Evolutionary conservation across 92 coral and sea anemone genomes (phyloP), one percentile per base, ranked within the genome.

Genomic region (Diadumene lineata): DNA sequence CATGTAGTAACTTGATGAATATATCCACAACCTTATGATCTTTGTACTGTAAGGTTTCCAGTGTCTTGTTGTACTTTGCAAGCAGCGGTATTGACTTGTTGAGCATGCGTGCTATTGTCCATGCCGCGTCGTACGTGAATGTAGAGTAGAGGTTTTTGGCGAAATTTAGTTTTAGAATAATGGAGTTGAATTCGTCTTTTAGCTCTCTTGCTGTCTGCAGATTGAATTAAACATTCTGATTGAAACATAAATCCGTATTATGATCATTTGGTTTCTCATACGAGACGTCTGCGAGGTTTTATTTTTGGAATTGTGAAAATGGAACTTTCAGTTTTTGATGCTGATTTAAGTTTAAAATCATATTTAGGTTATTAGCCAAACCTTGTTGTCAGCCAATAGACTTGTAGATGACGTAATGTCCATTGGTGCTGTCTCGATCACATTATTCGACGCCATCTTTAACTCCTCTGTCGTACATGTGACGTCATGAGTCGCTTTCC

Each of bases 31-130:
- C 84, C 1, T 43, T 85, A 18, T 34, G 34, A 48, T 79, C 82
- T n/a, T 75, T 38, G 66, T 79, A 84, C 13, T 17, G 61, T 84
- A 90, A 50, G 15, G 57, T 75, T 72, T 85, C 88, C 57, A 93
- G 64, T 16, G 89, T 73, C 66, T 50, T 81, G 84, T 93, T 93
- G 29, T 63, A 64, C n/a, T 66, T 80, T 31, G 81, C 77, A 30
- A 93, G 70, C 34, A 57, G 72, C 43, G 92, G 82, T 32, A 89
- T 76, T 27, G 93, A 85, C 13, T 84, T 61, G 74, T 93, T 72
- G 50, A 93, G 70, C 83, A 88, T 90, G 64, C 86, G 86, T 2
- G 98, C 96, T 55, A 87, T 69, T 38, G 78, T 78, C 92, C 96
- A 93, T 11, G 73, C 85, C 0, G 98, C 87, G 34, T 93, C 98